Base-by-base conservation (phyloP, 2,113 vertebrate species). In the Nesospiza acunhae region DNA sequence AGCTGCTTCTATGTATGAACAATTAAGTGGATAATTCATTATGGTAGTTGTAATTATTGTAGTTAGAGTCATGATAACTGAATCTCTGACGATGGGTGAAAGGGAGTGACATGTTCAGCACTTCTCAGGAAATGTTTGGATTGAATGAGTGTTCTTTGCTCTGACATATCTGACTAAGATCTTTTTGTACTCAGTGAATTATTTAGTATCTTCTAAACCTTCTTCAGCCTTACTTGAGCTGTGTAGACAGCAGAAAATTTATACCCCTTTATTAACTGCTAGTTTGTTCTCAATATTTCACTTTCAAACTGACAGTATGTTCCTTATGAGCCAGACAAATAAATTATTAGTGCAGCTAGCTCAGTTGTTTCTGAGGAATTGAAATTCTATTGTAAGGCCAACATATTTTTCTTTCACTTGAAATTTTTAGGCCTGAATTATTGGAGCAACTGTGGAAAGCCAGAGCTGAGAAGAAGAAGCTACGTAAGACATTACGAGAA, bases 361-460 rank as follows among this genome's bases (percentile, higher is more conserved):
- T 85, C 55, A 10, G 10, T 42, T 47, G 37, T 8, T 78, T 86
- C 64, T 74, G 67, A 80, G n/a, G 33, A 55, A 66, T 42, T 78
- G 30, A 44, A 47, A 22, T 89, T 33, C 24, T 33, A 3, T 37
- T 76, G 6, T 55, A 27, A 5, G 31, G 17, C 53, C 14, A 83
- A 93, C 56, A 6, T 52, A 37, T 92, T 95, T 96, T 95, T 75
- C 41, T 95, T 89, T n/a, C 28, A 11, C 55, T 76, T 91, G 72
- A 91, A 93, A 64, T 94, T 96, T 96, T 76, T 96, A 99, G 99
- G 99, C 99, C 99, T 81, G 99, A 99, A 98, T 98, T 99, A 96
- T 93, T 99, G 97, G 99, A 99, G 97, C 99, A 99, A 97, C 98
- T 99, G 97, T 99, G 99, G 99, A 99, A 99, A 97, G 98, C 99